Conservation (phyloP, 2,888 invertebrate species). For the Phrixothrix hirtus region DNA sequence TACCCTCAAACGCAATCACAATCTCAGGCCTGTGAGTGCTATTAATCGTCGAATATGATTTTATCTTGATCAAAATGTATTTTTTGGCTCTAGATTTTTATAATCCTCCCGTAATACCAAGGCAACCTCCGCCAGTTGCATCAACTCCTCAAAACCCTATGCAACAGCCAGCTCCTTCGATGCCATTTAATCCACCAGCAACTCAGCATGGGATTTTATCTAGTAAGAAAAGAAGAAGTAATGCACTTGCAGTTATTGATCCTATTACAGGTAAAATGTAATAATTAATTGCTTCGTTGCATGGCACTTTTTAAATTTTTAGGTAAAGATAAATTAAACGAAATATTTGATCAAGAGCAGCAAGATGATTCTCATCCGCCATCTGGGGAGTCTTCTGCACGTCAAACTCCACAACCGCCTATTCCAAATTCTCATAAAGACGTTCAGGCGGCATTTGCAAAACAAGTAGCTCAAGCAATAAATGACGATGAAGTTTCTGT, state of each 20-base stretch:
- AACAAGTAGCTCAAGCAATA: conserved; percentile 47
- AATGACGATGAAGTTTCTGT: conserved; percentile 35
- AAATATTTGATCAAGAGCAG: conserved; percentile 50
- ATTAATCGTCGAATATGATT: neutral
- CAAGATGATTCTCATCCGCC: conserved; percentile 51
- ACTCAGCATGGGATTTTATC: conserved; percentile 25
- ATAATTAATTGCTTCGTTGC: no score
- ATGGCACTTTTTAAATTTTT: no score
- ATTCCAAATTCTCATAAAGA: conserved; percentile 45
- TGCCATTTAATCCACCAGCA: conserved; percentile 32
- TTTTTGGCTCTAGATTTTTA: conserved; percentile 8
- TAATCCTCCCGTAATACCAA: conserved; percentile 12
- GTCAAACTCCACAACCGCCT: conserved; percentile 57
- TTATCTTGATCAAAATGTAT: no score
- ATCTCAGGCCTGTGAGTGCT: conserved; percentile 21
- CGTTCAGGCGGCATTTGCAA: conserved; percentile 52
- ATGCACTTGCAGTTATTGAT: conserved; percentile 53
- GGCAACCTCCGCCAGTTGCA: conserved; percentile 28
- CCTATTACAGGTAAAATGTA: conserved; percentile 50
- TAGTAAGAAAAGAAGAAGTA: conserved; percentile 40
- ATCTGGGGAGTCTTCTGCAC: conserved; percentile 57
- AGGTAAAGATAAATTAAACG: conserved; percentile 50
- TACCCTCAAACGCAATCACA: conserved; percentile 19
- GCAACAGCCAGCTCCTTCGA: conserved; percentile 35
- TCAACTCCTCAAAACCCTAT: conserved; percentile 39